These are phyloP conservation scores for Ibycter americanus DNA, from an alignment of 2,797 vertebrate species.

Conservation along the genomic window DNA sequence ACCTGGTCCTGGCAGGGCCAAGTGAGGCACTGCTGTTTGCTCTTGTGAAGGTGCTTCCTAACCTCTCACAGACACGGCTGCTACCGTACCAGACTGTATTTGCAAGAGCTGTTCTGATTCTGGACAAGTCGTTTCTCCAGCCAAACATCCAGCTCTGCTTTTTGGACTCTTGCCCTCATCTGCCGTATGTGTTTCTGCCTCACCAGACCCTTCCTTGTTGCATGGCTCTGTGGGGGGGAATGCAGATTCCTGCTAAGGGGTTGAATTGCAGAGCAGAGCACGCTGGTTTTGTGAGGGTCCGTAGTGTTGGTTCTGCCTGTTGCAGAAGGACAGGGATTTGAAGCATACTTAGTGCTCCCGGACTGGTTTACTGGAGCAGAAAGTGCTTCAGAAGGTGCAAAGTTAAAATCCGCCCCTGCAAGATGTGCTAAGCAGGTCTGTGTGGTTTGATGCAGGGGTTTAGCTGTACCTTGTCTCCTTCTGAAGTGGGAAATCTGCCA, in stretches of 20 bases:
- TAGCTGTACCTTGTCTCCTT: neutral
- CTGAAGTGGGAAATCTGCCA: neutral
- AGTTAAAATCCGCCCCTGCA: neutral
- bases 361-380: neutral
- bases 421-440: neutral
- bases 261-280: neutral
- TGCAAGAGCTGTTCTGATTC: neutral
- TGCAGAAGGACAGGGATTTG: neutral
- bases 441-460: neutral
- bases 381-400: neutral
- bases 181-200: slow-evolving; percentile 2
- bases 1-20: neutral
- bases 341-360: neutral
- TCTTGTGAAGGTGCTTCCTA: neutral
- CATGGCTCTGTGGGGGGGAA: neutral
- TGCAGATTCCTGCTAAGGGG: neutral
- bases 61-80: neutral
- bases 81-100: neutral
- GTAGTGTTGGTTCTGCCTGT: neutral
- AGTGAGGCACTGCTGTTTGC: fast-evolving
- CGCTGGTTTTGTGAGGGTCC: neutral
- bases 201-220: neutral
- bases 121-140: neutral
- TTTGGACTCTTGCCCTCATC: slow-evolving; percentile 18
- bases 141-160: neutral